These are phyloP conservation scores for Scopus umbretta DNA, from an alignment of 2,113 vertebrate species.

Conservation along the genomic window DNA sequence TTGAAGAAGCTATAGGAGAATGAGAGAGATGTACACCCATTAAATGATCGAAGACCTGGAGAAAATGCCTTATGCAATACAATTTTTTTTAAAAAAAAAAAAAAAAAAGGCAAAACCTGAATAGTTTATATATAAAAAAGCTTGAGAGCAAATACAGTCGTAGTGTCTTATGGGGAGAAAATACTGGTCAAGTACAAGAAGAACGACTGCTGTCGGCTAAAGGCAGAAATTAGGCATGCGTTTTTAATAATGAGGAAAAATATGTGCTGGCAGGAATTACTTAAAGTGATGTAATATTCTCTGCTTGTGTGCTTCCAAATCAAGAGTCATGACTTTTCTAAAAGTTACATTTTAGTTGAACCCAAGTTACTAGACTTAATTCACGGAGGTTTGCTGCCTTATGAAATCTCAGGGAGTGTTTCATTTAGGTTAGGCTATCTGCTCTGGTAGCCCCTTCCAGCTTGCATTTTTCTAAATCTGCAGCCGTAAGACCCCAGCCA, in stretches of 20 bases:
- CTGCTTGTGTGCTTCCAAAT: not conserved
- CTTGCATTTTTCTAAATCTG: not conserved
- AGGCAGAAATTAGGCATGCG: not conserved
- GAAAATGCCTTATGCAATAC: not conserved
- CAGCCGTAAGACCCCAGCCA: not conserved
- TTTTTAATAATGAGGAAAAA: not conserved
- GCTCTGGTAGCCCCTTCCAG: not conserved
- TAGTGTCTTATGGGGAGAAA: not conserved
- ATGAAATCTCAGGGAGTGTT: not conserved
- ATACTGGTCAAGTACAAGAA: not conserved
- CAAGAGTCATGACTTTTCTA: not conserved
- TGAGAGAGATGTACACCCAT: not conserved
- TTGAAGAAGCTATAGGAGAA: not conserved
- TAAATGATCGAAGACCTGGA: not conserved
- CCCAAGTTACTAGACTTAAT: not conserved
- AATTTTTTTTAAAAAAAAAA: not conserved
- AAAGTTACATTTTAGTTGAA: not conserved
- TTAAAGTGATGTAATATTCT: not conserved
- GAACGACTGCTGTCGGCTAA: not conserved
- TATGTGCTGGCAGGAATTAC: not conserved
- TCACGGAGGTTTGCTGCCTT: not conserved
- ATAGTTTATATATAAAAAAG: not conserved
- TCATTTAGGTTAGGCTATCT: not conserved
- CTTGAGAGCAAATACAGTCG: not conserved
- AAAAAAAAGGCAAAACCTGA: not conserved